Conservation (phyloP, 2,888 invertebrate genomes). For the Dynastes grantii region DNA sequence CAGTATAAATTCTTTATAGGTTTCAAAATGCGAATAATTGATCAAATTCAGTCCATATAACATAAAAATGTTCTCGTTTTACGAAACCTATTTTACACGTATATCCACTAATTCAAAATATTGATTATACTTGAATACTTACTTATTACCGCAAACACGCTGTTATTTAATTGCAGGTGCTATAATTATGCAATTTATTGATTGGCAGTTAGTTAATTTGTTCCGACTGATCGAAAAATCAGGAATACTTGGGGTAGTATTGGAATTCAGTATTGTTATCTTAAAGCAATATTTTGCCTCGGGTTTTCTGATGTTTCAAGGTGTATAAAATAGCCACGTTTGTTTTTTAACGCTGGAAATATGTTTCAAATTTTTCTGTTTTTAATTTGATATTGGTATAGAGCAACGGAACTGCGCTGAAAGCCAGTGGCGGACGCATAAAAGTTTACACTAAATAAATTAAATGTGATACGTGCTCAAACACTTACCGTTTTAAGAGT, state of each 20-base stretch:
- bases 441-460: too few species aligned
- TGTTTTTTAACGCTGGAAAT: too few species aligned
- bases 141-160: neutral
- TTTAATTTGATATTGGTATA: too few species aligned
- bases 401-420: too few species aligned
- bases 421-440: too few species aligned
- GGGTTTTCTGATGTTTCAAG: too few species aligned
- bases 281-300: too few species aligned
- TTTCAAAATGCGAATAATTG: constrained; percentile 2
- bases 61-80: neutral
- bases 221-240: neutral
- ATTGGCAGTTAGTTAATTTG: constrained; percentile 7
- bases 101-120: neutral
- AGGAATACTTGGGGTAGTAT: neutral
- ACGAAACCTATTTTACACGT: neutral
- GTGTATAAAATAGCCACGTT: too few species aligned
- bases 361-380: too few species aligned
- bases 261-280: neutral
- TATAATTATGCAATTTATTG: constrained; percentile 18
- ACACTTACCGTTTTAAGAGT: too few species aligned
- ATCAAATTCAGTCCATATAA: neutral
- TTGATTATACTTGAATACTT: neutral
- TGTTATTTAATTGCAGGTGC: constrained; percentile 13
- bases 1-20: neutral
- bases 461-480: too few species aligned